Evolutionary conservation across 2,113 vertebrate species (phyloP).

Genomic region (Uria lomvia): DNA sequence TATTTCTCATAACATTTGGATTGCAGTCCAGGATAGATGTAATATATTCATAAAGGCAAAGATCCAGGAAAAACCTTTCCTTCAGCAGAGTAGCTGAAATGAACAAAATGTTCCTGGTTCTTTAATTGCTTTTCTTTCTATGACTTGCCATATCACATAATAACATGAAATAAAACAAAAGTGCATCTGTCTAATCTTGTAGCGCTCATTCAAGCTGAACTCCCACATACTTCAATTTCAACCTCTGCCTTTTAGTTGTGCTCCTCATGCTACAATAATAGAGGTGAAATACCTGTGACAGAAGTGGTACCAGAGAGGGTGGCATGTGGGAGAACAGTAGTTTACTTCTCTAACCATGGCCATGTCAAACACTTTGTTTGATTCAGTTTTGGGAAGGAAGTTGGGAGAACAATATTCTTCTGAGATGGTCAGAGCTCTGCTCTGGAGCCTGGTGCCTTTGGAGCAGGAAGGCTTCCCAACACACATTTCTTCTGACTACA

Average conservation of each 20-base stretch:
- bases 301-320: not conserved
- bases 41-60: constrained; percentile 6
- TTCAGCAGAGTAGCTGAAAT: not conserved
- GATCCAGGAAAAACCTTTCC: constrained; percentile 25
- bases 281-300: not conserved
- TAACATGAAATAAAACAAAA: constrained; percentile 7
- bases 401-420: not conserved
- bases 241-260: not conserved
- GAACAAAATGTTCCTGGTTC: constrained; percentile 52
- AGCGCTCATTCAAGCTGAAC: not conserved
- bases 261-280: not conserved
- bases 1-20: constrained; percentile 15
- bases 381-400: not conserved
- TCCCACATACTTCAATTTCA: not conserved
- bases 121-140: constrained; percentile 36
- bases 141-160: not conserved
- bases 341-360: not conserved
- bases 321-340: not conserved
- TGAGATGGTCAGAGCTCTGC: not conserved
- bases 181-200: constrained; percentile 12
- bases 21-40: not conserved
- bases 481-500: not conserved
- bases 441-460: not conserved
- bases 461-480: not conserved
- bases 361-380: not conserved